Evolutionary conservation across 2,113 vertebrate genomes (phyloP), one percentile per base, ranked within the genome.

Genomic region (Zapus hudsonius): DNA sequence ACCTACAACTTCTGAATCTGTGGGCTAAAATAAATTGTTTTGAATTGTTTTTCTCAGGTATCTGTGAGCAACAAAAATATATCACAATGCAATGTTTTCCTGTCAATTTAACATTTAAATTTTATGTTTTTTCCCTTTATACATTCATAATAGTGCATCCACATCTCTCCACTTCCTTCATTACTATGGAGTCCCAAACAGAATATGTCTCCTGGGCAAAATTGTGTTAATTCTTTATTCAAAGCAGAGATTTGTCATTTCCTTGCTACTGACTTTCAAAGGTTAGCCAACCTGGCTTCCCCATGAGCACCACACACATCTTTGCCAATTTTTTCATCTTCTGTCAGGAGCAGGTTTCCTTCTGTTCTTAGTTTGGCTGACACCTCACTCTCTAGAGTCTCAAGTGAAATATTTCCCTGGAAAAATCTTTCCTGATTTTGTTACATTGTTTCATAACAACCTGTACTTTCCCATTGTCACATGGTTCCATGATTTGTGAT

Each of bases 41-140:
- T 12, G 27, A 47, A 38, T n/a, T 27, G 42, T 25, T 19, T 12
- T 17, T 31, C 1, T 63, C 16, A 44, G 31, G 7, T 47, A 27
- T 44, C 61, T 61, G 13, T n/a, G 20, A 36, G 52, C 22, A 87
- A 12, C 29, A 87, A n/a, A 5, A 16, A 36, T 16, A 73, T 20
- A 23, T 29, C 40, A 13, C 5, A 15, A 91, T 85, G 47, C 13
- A 84, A 72, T 40, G 76, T 40, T 80, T 72, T 95, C 84, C 87
- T 94, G 47, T 95, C 95, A 91, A 91, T 66, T 90, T 72, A 90
- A 36, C 84, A 74, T 44, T 38, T 85, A 92, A 85, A 84, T 59
- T 84, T 84, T 57, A 13, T 33, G 82, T 59, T 33, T 44, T 66
- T 15, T n/a, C 4, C 31, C n/a, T 3, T 76, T 72, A 75, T 7